Evolutionary conservation across 2,888 invertebrate species (phyloP), one percentile per base, ranked within the genome.

Genomic region (Molanna angustata): DNA sequence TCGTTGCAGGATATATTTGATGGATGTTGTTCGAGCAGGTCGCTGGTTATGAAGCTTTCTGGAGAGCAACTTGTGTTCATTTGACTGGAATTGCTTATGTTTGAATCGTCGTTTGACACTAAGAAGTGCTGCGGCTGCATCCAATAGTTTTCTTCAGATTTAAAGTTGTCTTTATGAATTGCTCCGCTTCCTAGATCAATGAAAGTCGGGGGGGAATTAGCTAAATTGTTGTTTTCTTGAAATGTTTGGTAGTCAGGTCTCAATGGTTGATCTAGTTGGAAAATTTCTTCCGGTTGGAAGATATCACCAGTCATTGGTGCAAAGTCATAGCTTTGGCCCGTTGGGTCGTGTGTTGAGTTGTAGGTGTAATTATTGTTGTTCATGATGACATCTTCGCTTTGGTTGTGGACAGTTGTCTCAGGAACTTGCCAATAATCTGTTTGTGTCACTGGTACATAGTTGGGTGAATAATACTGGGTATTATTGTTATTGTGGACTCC

Each of bases 211-310:
- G 87, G 86, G 0, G 86, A 86, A 62, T 81, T 74, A 9, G 80
- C 66, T 0, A 77, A 67, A 6, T 74, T 69, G 19, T 68, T 67
- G 35, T 63, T 60, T 44, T 72, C 72, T 60, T 80, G 79, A 56
- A 76, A 69, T 0, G 67, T 62, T 1, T 76, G 70, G 59, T 80
- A 84, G 62, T 86, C 85, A 1, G 83, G 71, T 61, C 85, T 73
- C 32, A 87, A 76, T 0, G 87, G 87, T 64, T 87, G 86, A 63
- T 87, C 87, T 53, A 87, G 69, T 66, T 87, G 86, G 69, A 88
- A 88, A 58, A 88, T 87, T 67, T 88, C 87, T 64, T 87, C 87
- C 0, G 88, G 86, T 64, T 86, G 86, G 66, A 87, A 87, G 19
- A 86, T 74, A 63, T 88, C 86, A 35, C 81, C 79, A 0, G 80